Evolutionary conservation across 2,888 invertebrate species (phyloP).

Genomic region (Anodontia alba): DNA sequence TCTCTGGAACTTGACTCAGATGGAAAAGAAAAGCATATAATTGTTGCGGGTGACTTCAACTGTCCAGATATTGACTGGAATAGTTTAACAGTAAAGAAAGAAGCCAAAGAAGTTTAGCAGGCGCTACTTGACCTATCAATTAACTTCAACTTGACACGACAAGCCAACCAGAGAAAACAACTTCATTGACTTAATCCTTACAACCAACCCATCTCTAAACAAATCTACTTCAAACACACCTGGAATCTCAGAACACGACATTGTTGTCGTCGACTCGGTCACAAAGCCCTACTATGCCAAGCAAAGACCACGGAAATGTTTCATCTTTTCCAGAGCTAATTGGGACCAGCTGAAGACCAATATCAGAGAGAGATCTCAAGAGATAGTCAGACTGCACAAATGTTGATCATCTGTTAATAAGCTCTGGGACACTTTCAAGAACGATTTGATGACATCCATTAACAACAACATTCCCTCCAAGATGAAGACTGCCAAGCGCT

Average conservation of each 20-base stretch:
- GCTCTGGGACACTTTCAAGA: conserved; percentile 23
- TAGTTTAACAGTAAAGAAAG: background rate
- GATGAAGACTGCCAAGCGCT: conserved; percentile 16
- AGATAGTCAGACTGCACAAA: background rate
- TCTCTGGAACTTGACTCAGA: conserved; percentile 15
- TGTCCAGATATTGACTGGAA: conserved; percentile 39
- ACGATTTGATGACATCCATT: background rate
- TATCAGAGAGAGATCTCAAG: background rate
- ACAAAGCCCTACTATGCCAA: conserved; percentile 42
- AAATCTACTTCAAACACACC: conserved; percentile 32
- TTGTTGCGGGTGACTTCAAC: no score
- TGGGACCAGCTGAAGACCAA: conserved; percentile 18
- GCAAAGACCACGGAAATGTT: conserved; percentile 34
- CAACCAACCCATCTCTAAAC: conserved; percentile 37
- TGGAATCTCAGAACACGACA: conserved; percentile 43
- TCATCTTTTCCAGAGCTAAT: conserved; percentile 24
- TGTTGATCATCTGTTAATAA: background rate
- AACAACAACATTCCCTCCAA: conserved; percentile 18
- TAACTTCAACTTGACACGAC: conserved; percentile 31
- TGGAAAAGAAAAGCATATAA: conserved; percentile 25
- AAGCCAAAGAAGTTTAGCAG: conserved; percentile 25
- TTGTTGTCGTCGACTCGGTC: conserved; percentile 29
- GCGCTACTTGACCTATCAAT: conserved; percentile 33
- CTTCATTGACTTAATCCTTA: conserved; percentile 41
- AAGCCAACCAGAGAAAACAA: conserved; percentile 34